A percentile compares a stretch with the other conserved stretches of the same genome.
Evolutionary conservation across 2,888 invertebrate species (phyloP).

Genomic region (Agrochola litura): DNA sequence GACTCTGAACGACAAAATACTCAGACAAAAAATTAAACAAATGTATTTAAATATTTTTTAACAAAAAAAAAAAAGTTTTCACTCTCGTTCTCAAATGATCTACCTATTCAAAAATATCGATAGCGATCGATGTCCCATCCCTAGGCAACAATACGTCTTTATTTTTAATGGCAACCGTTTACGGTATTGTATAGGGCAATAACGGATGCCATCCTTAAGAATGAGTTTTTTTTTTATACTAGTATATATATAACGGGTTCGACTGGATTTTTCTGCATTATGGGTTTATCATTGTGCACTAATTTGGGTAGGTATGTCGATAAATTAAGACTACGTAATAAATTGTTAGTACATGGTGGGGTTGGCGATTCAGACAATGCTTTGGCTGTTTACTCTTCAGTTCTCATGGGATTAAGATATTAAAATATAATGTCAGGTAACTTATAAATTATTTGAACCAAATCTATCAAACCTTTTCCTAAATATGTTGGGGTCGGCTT

Average conservation of each 20-base stretch:
- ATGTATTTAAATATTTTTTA: not conserved
- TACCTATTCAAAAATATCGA: conserved; percentile 33
- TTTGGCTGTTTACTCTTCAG: not conserved
- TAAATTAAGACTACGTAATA: conserved; percentile 50
- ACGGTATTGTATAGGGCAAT: conserved; percentile 65
- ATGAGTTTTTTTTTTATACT: conserved; percentile 55
- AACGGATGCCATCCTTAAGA: conserved; percentile 63
- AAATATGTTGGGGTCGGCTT: no score
- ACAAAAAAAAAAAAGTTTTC: not conserved
- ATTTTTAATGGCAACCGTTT: conserved; percentile 70
- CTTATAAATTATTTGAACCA: not conserved
- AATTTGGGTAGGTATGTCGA: conserved; percentile 48
- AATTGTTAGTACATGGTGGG: conserved; percentile 18
- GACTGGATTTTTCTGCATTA: conserved; percentile 44
- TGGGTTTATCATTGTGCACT: conserved; percentile 37
- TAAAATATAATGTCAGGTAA: not conserved
- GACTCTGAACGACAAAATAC: not conserved
- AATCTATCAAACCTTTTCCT: no score
- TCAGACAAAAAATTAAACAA: not conserved
- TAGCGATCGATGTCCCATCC: conserved; percentile 56
- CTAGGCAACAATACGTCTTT: conserved; percentile 69
- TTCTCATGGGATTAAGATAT: conserved; percentile 29
- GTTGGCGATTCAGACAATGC: not conserved
- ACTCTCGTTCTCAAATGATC: not conserved
- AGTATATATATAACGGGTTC: conserved; percentile 28